Base-by-base conservation (phyloP, 1,140 invertebrate genomes). In the Drosophila chauvacae region DNA sequence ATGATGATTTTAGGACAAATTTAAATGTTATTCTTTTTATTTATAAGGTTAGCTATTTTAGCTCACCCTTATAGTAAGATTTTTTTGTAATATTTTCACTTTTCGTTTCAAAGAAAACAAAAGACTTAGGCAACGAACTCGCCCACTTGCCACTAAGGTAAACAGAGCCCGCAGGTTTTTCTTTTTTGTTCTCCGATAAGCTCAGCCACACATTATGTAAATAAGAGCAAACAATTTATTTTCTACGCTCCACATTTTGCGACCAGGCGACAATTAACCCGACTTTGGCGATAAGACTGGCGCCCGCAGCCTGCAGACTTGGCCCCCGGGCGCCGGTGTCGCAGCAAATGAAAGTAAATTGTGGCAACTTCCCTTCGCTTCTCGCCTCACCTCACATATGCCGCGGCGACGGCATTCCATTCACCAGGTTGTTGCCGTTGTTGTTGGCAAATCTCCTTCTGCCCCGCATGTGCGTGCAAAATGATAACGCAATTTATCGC, bases 221-320 rank as follows among this genome's bases (percentile, higher is more conserved):
- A 91, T 90, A 84, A 74, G 86, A 86, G 70, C 77, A 80, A 66
- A 68, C 87, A 91, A 87, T 91, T 91, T 87, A 88, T 91, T 91
- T 91, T 91, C 90, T 91, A 73, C 91, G 91, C 91, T 91, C 91
- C 79, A 91, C 53, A 39, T 55, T 55, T 55, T 20, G 53, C 51
- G 2, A 37, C n/a, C 7, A 14, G 30, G 30, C 51, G 33, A 39
- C 53, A 55, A 55, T 39, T 55, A 37, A 55, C 20, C 53, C 53
- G 20, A 55, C 77, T 91, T 91, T 65, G 55, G 61, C 63, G 68
- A 65, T 56, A 56, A 63, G 80, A 55, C 75, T 50, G 47, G 48
- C 48, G 76, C 83, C 84, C 80, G 80, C 69, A 84, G 81, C 42
- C 71, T 30, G 33, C 73, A 53, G 53, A 37, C 47, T 28, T 56